These are phyloP conservation scores for Seriola quinqueradiata DNA, from an alignment of 2,113 vertebrate genomes.

Conservation along the genomic window DNA sequence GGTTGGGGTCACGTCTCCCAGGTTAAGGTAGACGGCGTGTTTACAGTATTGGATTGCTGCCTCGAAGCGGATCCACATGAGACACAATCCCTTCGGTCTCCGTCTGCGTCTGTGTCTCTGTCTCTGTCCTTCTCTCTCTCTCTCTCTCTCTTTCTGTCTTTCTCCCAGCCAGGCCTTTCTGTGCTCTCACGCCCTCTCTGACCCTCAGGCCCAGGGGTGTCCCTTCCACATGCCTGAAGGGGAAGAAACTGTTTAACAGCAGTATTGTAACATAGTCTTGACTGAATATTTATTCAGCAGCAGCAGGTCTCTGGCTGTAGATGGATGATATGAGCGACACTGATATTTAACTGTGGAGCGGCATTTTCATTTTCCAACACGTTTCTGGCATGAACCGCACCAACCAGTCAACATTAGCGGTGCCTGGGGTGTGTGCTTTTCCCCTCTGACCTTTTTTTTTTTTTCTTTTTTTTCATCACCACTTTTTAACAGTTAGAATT, in stretches of 20 bases:
- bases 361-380: conserved; percentile 57
- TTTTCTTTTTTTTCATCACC: background rate
- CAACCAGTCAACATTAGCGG: conserved; percentile 31
- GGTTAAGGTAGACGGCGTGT: conserved; percentile 56
- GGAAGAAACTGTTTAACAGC: conserved; percentile 49
- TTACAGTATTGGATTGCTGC: conserved; percentile 76
- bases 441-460: conserved; percentile 10
- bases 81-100: conserved; percentile 48
- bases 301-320: conserved; percentile 55
- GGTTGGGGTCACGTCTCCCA: conserved; percentile 31
- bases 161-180: conserved; percentile 43
- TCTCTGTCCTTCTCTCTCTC: conserved; percentile 12
- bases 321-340: conserved; percentile 36
- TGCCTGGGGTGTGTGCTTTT: conserved; percentile 23
- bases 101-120: background rate
- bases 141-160: too few species aligned
- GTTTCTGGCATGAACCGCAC: conserved; percentile 35
- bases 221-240: conserved; percentile 61
- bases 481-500: conserved; percentile 28
- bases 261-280: conserved; percentile 50
- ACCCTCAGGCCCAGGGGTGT: conserved; percentile 66
- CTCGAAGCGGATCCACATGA: conserved; percentile 58
- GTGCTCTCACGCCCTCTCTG: conserved; percentile 76
- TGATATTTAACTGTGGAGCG: conserved; percentile 41
- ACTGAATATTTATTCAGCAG: conserved; percentile 70